Conservation (phyloP, 1,140 invertebrate species). For the Lordiphosa stackelbergi region DNA sequence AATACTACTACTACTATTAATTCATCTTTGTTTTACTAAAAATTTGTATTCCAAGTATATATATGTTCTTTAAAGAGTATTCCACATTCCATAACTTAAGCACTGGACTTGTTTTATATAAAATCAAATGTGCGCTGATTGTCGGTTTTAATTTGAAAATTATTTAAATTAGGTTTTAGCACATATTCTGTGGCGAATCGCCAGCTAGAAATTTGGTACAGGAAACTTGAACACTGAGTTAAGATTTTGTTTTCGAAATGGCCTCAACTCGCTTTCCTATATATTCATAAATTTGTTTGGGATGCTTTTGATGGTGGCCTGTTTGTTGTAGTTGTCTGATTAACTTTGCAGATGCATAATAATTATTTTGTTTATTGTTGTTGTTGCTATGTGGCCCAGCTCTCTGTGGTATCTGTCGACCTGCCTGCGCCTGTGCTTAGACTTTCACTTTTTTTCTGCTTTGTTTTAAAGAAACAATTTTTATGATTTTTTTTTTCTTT, state of each 20-base stretch:
- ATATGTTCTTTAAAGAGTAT: constrained; percentile 6
- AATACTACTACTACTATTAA: too few relatives aligned
- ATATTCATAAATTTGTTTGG: constrained; percentile 60
- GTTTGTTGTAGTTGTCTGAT: constrained; percentile 1
- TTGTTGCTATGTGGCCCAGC: constrained; percentile 3
- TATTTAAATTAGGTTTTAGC: constrained; percentile 51
- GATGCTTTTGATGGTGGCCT: constrained; percentile 4
- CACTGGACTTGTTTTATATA: constrained; percentile 12
- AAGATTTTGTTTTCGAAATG: constrained; percentile 1
- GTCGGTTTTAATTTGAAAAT: constrained; percentile 36
- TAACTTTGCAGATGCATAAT: constrained; percentile 44
- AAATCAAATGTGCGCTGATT: constrained; percentile 31
- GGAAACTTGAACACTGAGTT: too few relatives aligned
- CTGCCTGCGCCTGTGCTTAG: constrained; percentile 30
- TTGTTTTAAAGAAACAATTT: constrained; percentile 67
- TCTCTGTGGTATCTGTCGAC: too few relatives aligned
- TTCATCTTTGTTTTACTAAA: too few relatives aligned
- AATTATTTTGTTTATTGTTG: constrained; percentile 41
- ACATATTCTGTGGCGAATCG: constrained; percentile 9
- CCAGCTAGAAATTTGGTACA: too few relatives aligned
- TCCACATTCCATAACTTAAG: neutral
- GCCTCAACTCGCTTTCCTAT: constrained; percentile 28
- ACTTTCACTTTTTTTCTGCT: constrained; percentile 67
- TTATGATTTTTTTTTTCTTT: constrained; percentile 31
- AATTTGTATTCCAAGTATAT: too few relatives aligned